Conservation (phyloP, 2,797 vertebrate genomes). For the Squalus acanthias region DNA sequence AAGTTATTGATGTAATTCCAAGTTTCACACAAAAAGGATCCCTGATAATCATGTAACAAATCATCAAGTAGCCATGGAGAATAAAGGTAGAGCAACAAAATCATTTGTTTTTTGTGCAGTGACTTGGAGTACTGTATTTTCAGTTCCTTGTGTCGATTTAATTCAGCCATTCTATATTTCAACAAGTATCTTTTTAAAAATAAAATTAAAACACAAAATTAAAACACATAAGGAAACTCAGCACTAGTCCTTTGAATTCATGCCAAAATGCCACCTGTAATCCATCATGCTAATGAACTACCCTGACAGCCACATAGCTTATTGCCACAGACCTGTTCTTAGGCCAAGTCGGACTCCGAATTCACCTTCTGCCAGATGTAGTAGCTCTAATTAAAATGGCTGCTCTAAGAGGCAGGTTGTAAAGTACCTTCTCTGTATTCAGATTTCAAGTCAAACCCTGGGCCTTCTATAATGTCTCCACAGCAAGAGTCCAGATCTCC, state of each 20-base stretch:
- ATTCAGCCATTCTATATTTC: not conserved
- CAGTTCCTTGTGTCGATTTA: not conserved
- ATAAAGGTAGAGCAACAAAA: not conserved
- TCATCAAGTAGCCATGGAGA: not conserved
- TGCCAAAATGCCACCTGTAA: slow-evolving; percentile 20
- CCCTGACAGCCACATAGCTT: not conserved
- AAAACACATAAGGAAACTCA: not conserved
- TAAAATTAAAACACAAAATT: not conserved
- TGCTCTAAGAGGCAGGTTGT: not conserved
- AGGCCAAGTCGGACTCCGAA: not conserved
- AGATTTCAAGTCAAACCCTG: not conserved
- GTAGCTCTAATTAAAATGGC: slow-evolving; percentile 5
- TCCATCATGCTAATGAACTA: slow-evolving; percentile 31
- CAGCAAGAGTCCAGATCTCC: no score
- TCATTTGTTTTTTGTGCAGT: not conserved
- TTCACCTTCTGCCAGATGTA: slow-evolving; percentile 15
- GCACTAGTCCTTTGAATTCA: not conserved
- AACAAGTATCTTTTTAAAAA: not conserved
- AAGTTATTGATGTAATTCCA: not conserved
- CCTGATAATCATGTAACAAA: not conserved
- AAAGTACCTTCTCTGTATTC: not conserved
- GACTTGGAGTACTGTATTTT: not conserved
- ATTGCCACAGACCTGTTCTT: slow-evolving; percentile 16
- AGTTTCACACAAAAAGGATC: not conserved
- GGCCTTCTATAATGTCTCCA: not conserved